A percentile compares a stretch with the other conserved stretches of the same genome.
Evolutionary conservation across 2,888 invertebrate species (phyloP).

Genomic region (Brachyopa scutellaris): DNA sequence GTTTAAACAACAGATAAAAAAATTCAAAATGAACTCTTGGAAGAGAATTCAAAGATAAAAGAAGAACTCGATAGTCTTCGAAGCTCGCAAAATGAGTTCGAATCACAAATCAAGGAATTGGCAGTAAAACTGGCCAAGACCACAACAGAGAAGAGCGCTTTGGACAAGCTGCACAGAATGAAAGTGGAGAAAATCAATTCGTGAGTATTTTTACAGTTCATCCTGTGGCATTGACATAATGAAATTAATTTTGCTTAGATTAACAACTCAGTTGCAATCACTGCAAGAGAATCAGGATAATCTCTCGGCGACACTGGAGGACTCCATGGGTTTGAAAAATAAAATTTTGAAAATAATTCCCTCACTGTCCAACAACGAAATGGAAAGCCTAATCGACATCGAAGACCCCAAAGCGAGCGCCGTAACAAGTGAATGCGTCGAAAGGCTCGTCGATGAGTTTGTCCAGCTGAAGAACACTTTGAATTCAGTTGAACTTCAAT

Average conservation of each 20-base stretch:
- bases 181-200: constrained; percentile 78
- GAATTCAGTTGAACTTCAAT: constrained; percentile 79
- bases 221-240: too few species aligned
- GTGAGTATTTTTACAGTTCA: constrained; percentile 74
- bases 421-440: constrained; percentile 78
- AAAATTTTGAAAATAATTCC: constrained; percentile 80
- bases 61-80: constrained; percentile 76
- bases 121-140: constrained; percentile 76
- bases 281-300: constrained; percentile 75
- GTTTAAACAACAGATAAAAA: constrained; percentile 80
- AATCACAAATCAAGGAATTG: constrained; percentile 77
- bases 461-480: constrained; percentile 78
- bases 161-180: constrained; percentile 79
- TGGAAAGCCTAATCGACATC: constrained; percentile 80
- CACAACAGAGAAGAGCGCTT: constrained; percentile 77
- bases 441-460: constrained; percentile 80
- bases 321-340: constrained; percentile 77
- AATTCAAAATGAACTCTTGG: constrained; percentile 77
- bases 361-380: constrained; percentile 76
- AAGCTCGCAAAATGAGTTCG: constrained; percentile 76
- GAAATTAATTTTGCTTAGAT: constrained; percentile 64
- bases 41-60: constrained; percentile 77
- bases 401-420: constrained; percentile 75
- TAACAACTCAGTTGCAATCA: constrained; percentile 76
- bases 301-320: constrained; percentile 71